Conservation (phyloP, 2,888 invertebrate genomes). For the Troilus luridus region DNA sequence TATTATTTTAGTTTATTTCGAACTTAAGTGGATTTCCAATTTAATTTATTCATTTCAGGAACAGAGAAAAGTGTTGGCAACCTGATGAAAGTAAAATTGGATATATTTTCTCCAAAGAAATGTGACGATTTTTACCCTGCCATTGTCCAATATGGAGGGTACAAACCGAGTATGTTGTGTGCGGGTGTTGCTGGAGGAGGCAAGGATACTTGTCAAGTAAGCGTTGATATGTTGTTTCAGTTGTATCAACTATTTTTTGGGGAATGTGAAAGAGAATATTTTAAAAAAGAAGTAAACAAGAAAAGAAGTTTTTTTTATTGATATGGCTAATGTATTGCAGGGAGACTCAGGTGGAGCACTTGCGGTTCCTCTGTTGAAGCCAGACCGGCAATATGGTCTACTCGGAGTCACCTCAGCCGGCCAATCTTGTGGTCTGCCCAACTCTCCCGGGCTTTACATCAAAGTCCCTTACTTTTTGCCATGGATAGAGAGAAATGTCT, state of each 20-base stretch:
- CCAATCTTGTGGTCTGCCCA: conserved; percentile 59
- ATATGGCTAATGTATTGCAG: conserved; percentile 55
- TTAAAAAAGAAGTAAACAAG: too few relatives aligned
- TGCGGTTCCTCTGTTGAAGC: conserved; percentile 1
- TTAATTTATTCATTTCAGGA: background rate
- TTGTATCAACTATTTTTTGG: background rate
- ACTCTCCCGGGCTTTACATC: conserved; percentile 65
- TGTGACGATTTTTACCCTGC: background rate
- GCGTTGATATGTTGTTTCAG: background rate
- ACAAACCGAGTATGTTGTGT: conserved; percentile 68
- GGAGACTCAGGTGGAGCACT: conserved; percentile 65
- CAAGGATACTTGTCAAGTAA: conserved; percentile 70
- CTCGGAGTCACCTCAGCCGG: conserved; percentile 65
- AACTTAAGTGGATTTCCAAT: background rate
- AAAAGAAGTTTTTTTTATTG: too few relatives aligned
- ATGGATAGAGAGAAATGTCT: conserved; percentile 65
- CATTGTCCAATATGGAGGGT: background rate
- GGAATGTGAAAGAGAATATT: too few relatives aligned
- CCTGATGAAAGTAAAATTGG: conserved; percentile 12
- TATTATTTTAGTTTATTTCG: background rate
- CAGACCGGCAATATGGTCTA: conserved; percentile 52
- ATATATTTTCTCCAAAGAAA: background rate
- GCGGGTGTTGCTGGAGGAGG: conserved; percentile 69
- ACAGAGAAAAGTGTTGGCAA: background rate
- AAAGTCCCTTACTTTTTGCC: conserved; percentile 64